Conservation (phyloP, 2,797 vertebrate genomes). For the Cottoperca gobio region DNA sequence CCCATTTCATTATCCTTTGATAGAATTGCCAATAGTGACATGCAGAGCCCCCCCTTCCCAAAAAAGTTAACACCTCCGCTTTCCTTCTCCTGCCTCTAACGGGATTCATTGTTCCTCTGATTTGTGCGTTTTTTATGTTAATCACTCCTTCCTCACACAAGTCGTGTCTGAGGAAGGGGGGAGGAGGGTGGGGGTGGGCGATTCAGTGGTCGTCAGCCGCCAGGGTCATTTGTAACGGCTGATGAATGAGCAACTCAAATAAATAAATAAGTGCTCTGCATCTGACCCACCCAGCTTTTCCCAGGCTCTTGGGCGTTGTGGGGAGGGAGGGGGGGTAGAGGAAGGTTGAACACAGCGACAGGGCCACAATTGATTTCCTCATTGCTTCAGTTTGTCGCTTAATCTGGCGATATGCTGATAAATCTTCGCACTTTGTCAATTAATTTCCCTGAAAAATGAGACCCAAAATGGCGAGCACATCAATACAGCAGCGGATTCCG, state of each 20-base stretch:
- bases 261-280: conserved; percentile 83
- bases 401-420: conserved; percentile 88
- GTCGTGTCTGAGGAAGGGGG: conserved; percentile 64
- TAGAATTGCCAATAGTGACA: conserved; percentile 37
- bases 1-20: conserved; percentile 17
- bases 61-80: conserved; percentile 52
- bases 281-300: conserved; percentile 79
- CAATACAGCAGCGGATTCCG: conserved; percentile 84
- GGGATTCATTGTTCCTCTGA: conserved; percentile 79
- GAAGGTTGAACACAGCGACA: conserved; percentile 72
- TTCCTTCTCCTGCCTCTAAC: conserved; percentile 59
- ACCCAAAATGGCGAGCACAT: conserved; percentile 84
- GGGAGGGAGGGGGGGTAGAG: conserved; percentile 10
- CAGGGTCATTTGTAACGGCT: conserved; percentile 84
- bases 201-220: conserved; percentile 74
- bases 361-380: conserved; percentile 87
- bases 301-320: conserved; percentile 66
- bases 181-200: conserved; percentile 33
- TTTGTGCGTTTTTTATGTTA: conserved; percentile 84
- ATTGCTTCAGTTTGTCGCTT: conserved; percentile 88
- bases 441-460: conserved; percentile 87
- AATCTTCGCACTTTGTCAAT: conserved; percentile 87
- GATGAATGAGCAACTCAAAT: conserved; percentile 85
- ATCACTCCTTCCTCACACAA: conserved; percentile 70
- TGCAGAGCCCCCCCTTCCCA: background rate